A percentile compares a stretch with the other conserved stretches of the same genome.
Conservation (phyloP, 2,797 vertebrate genomes). For the Mergus octosetaceus region DNA sequence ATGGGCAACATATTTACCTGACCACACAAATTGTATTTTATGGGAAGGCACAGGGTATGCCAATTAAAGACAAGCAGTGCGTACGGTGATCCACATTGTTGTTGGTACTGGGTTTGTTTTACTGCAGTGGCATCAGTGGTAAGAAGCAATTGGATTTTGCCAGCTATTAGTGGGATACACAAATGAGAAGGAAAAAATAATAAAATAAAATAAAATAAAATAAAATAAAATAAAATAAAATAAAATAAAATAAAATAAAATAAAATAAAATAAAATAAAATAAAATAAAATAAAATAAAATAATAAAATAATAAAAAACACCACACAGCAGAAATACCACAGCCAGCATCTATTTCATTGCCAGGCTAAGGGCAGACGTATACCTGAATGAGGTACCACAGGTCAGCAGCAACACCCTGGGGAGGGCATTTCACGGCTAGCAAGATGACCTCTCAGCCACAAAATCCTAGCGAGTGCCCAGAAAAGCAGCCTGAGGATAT, state of each 20-base stretch:
- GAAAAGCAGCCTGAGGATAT: not conserved
- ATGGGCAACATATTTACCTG: not conserved
- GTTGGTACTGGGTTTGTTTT: not conserved
- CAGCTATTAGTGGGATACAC: not conserved
- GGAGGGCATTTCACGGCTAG: not conserved
- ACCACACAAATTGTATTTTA: not conserved
- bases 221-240: no score
- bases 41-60: not conserved
- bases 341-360: not conserved
- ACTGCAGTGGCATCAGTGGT: not conserved
- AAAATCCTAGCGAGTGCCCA: not conserved
- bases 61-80: not conserved
- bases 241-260: no score
- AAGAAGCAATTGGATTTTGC: not conserved
- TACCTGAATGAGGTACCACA: not conserved
- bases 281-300: no score
- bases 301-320: not conserved
- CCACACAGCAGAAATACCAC: not conserved
- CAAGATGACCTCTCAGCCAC: not conserved
- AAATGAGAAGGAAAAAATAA: not conserved
- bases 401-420: fast-evolving
- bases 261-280: no score
- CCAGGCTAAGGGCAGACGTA: not conserved
- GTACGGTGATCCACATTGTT: not conserved
- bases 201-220: no score